Evolutionary conservation across 2,797 vertebrate genomes (phyloP).

Genomic region (Sebastes miniatus): DNA sequence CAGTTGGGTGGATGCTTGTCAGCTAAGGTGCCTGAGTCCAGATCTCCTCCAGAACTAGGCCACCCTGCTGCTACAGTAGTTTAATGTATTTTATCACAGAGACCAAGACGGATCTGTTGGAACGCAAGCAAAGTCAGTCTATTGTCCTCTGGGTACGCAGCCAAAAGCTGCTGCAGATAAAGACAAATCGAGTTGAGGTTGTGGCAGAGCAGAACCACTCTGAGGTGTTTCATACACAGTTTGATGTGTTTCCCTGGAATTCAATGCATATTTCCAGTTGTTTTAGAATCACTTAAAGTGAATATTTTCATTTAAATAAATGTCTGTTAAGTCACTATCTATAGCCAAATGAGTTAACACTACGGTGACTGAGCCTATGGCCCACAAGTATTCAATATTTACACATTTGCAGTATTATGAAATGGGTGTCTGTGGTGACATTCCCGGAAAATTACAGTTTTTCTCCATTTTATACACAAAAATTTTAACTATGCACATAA

Average conservation of each 20-base stretch:
- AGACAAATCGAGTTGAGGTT: slow-evolving; percentile 22
- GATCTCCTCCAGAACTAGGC: slow-evolving; percentile 20
- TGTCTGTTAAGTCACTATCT: no score
- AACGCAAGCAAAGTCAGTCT: slow-evolving; percentile 15
- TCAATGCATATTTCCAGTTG: not conserved
- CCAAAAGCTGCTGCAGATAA: slow-evolving; percentile 19
- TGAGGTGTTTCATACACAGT: not conserved
- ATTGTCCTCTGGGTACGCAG: slow-evolving; percentile 27
- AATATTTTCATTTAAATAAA: no score
- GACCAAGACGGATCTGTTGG: slow-evolving; percentile 10
- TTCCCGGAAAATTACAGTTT: no score
- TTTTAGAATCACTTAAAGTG: not conserved
- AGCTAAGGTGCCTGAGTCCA: not conserved
- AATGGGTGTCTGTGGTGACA: no score
- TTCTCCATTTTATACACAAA: no score
- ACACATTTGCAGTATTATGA: no score
- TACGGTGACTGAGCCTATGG: no score
- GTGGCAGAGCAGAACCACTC: not conserved
- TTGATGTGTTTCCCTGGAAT: not conserved
- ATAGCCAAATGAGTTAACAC: no score
- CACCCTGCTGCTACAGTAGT: not conserved
- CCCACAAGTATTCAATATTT: no score
- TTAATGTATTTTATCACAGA: slow-evolving; percentile 17
- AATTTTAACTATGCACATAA: no score
- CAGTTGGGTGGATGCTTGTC: not conserved